Percentiles rank a stretch among this genome's conserved stretches.
phyloP scores from a whole-genome alignment of 1,140 invertebrate genomes.

The Wiebesia pumilae region DNA sequence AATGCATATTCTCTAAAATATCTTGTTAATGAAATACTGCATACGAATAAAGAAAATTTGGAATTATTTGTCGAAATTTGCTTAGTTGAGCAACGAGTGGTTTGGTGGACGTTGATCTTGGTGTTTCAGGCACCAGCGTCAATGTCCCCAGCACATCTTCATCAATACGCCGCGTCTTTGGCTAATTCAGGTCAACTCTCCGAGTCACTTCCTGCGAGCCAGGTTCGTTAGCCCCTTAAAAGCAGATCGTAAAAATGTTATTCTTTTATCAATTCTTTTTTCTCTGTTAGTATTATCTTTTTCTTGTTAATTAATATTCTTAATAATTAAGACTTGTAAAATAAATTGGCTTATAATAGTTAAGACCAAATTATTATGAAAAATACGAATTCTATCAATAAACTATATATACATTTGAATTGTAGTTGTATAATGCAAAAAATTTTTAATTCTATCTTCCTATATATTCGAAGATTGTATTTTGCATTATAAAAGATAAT shows the following conservation, averaged over 20 bases:
- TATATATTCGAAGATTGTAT: no score
- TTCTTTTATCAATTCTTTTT: slow-evolving; percentile 36
- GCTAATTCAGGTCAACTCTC: slow-evolving; percentile 80
- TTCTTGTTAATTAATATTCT: not conserved
- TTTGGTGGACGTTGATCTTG: slow-evolving; percentile 55
- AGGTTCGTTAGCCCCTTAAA: slow-evolving; percentile 78
- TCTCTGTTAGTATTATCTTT: not conserved
- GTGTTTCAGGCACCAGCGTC: slow-evolving; percentile 86
- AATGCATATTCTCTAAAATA: slow-evolving; percentile 26
- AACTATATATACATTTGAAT: no score
- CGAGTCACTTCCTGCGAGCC: slow-evolving; percentile 86
- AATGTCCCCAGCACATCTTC: slow-evolving; percentile 90
- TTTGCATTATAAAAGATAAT: no score
- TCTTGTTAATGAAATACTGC: not conserved
- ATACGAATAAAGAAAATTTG: slow-evolving; percentile 29
- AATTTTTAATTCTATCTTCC: no score
- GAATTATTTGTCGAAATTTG: slow-evolving; percentile 47
- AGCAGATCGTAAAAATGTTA: slow-evolving; percentile 40
- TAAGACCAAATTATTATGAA: no score
- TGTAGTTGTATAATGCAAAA: no score
- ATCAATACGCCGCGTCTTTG: slow-evolving; percentile 83
- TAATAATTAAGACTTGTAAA: no score
- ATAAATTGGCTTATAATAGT: no score
- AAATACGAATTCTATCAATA: no score
- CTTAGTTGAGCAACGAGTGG: slow-evolving; percentile 44